Conservation (phyloP, 2,113 vertebrate genomes). For the Callospermophilus lateralis region DNA sequence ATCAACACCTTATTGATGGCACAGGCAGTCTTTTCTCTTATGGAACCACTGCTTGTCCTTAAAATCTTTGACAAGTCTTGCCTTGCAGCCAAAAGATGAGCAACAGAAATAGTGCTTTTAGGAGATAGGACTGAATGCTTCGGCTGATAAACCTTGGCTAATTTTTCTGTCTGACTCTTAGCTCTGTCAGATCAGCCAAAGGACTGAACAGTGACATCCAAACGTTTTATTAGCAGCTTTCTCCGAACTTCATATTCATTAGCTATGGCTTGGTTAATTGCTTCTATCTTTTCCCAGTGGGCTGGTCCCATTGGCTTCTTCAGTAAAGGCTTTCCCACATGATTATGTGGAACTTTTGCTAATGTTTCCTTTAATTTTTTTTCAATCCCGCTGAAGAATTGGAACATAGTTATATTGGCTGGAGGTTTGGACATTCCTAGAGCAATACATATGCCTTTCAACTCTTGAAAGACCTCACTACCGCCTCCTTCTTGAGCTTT, state of each 20-base stretch:
- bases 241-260: conserved; percentile 98
- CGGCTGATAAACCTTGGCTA: conserved; percentile 96
- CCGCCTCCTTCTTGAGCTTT: conserved; percentile 92
- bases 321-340: conserved; percentile 95
- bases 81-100: conserved; percentile 96
- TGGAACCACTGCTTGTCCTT: conserved; percentile 96
- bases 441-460: conserved; percentile 97
- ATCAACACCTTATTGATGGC: conserved; percentile 99
- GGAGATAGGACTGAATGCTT: conserved; percentile 91
- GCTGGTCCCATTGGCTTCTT: conserved; percentile 95
- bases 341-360: conserved; percentile 93
- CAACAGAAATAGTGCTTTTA: conserved; percentile 92
- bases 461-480: conserved; percentile 95
- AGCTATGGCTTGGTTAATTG: conserved; percentile 96
- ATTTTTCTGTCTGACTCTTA: conserved; percentile 96
- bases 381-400: conserved; percentile 99
- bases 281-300: conserved; percentile 98
- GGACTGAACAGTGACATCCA: conserved; percentile 98
- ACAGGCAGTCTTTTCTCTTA: conserved; percentile 96
- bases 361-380: conserved; percentile 99
- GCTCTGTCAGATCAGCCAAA: conserved; percentile 99
- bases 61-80: conserved; percentile 98
- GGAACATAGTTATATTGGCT: conserved; percentile 98
- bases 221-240: conserved; percentile 97
- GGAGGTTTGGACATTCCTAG: conserved; percentile 99